Evolutionary conservation across 92 coral and sea anemone genomes (phyloP).

Genomic region (Siderastrea siderea): DNA sequence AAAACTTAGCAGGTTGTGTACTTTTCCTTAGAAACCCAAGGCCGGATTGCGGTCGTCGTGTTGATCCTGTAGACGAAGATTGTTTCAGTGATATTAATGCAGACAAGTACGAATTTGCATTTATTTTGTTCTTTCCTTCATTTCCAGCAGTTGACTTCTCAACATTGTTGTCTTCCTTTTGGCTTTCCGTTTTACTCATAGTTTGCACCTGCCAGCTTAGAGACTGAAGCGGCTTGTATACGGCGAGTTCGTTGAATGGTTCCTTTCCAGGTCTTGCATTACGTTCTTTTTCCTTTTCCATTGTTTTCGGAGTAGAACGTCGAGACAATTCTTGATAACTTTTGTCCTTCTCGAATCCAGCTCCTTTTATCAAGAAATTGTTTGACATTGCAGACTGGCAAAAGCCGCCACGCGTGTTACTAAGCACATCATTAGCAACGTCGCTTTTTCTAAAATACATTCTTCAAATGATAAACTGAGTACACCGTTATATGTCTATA

Average conservation of each 20-base stretch:
- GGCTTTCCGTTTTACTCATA: conserved; percentile 1
- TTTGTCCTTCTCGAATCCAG: conserved; percentile 1
- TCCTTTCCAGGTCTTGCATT: not conserved
- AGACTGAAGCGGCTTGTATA: not conserved
- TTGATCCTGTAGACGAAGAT: not conserved
- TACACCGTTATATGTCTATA: conserved; percentile 12
- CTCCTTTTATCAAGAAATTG: conserved; percentile 34
- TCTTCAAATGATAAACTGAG: not conserved
- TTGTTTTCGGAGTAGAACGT: not conserved
- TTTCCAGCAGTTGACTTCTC: not conserved
- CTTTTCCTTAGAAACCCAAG: not conserved
- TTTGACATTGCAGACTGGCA: conserved; percentile 1
- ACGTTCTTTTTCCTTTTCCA: not conserved
- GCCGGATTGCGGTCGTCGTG: not conserved
- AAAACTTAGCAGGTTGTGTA: not conserved
- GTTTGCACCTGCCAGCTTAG: conserved; percentile 9
- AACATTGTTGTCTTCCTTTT: not conserved
- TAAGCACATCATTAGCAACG: conserved; percentile 2
- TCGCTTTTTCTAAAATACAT: conserved; percentile 25
- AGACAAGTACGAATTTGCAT: not conserved
- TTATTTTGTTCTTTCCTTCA: not conserved
- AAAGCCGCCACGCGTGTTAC: not conserved
- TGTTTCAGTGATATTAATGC: not conserved
- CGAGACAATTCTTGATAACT: not conserved
- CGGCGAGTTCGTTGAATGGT: not conserved